A percentile compares a stretch with the other conserved stretches of the same genome.
Evolutionary conservation across 2,797 vertebrate species (phyloP).

Genomic region (Tenualosa thibaudeaui): DNA sequence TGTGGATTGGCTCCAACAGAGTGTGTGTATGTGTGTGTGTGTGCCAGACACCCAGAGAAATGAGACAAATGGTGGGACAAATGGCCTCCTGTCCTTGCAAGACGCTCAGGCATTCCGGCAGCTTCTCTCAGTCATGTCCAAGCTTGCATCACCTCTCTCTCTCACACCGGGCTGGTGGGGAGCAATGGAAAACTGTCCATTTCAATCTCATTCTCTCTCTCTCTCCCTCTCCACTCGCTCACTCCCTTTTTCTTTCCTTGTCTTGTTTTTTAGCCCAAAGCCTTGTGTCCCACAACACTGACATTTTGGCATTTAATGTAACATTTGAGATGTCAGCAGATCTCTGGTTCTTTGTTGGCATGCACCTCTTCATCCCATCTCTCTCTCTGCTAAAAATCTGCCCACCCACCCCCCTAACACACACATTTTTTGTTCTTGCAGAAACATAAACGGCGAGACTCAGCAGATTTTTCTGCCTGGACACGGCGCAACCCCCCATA

Average conservation of each 20-base stretch:
- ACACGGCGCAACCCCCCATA: slow-evolving; percentile 40
- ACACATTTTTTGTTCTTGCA: slow-evolving; percentile 36
- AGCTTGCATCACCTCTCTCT: slow-evolving; percentile 49
- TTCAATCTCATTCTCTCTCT: background rate
- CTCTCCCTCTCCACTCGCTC: slow-evolving; percentile 34
- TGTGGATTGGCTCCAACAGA: slow-evolving; percentile 4
- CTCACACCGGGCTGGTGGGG: slow-evolving; percentile 35
- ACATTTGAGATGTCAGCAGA: slow-evolving; percentile 19
- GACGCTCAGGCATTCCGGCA: slow-evolving; percentile 47
- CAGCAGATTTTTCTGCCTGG: slow-evolving; percentile 46
- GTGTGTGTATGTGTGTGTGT: background rate
- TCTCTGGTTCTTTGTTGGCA: background rate
- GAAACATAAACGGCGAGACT: slow-evolving; percentile 37
- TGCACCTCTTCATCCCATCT: background rate
- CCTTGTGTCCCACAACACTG: background rate
- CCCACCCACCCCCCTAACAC: slow-evolving; percentile 22
- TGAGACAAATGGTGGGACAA: slow-evolving; percentile 55
- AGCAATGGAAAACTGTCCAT: slow-evolving; percentile 1
- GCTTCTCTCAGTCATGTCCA: slow-evolving; percentile 47
- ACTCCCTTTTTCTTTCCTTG: background rate
- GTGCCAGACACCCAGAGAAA: slow-evolving; percentile 22
- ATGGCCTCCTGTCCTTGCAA: slow-evolving; percentile 44
- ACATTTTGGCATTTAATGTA: slow-evolving; percentile 13
- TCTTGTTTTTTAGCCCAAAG: background rate
- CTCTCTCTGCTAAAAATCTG: background rate